Base-by-base conservation (phyloP, 2,888 invertebrate genomes). In the Dicyrtoma fusca region DNA sequence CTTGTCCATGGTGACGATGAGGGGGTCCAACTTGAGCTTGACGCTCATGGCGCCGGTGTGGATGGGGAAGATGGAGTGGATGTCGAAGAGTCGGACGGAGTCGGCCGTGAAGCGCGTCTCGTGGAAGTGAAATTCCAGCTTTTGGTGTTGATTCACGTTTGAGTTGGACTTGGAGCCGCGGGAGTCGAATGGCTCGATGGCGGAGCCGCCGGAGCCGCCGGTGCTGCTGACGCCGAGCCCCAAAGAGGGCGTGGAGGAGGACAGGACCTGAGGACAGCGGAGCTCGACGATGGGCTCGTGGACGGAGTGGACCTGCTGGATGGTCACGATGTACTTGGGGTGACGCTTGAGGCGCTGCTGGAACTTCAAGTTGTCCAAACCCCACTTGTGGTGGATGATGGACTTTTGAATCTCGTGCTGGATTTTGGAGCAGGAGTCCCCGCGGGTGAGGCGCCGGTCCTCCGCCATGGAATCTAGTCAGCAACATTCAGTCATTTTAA, bases 1-100 rank as follows among this genome's bases (percentile, higher is more conserved):
- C 34, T 76, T 76, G 45, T 79, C 78, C 69, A 79, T 62, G 1
- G 59, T 66, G 13, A 79, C 76, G 4, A 78, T 63, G 51, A 79
- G 59, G n/a, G 78, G 77, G 34, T 79, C 78, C 74, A 79, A 51
- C 66, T 74, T 78, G 47, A 79, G 71, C 53, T 76, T 76, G 5
- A 79, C 77, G 45, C 64, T 73, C 74, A 79, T 73, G 6, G 73
- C 61, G 0, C 79, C 79, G 0, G 78, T 74, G 49, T 79, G 79
- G 26, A 79, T 72, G 2, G 79, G 79, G 73, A 79, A 79, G 45
- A 79, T 79, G n/a, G 78, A 78, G 51, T 78, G 74, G 44, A 79
- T 79, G 70, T 79, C 79, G 69, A 79, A 79, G 5, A 79, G 76
- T 11, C 79, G 77, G 47, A 79, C 79, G 21, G 78, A 77, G 14